phyloP scores from a whole-genome alignment of 2,113 vertebrate species.

The Papio anubis region DNA sequence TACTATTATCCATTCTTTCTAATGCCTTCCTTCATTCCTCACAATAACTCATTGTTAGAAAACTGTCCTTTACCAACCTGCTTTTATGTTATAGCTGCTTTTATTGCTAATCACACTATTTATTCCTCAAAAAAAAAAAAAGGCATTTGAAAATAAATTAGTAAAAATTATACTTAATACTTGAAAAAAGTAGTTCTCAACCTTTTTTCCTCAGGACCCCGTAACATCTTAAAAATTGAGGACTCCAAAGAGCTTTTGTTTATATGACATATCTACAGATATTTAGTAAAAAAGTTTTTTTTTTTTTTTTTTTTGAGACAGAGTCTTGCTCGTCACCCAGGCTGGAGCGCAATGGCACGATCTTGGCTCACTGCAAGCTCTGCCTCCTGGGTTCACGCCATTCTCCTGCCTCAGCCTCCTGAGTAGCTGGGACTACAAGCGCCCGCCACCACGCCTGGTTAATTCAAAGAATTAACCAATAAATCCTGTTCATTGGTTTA shows the following conservation, averaged over 20 bases:
- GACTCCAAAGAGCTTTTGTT: neutral
- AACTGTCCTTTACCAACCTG: neutral
- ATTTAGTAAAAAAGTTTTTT: neutral
- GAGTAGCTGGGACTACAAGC: too few relatives aligned
- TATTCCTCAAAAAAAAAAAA: neutral
- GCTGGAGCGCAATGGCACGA: too few relatives aligned
- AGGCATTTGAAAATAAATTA: neutral
- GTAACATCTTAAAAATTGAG: conserved; percentile 1
- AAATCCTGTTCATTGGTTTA: neutral
- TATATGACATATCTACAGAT: neutral
- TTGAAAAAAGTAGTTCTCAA: conserved; percentile 21
- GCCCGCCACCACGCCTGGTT: too few relatives aligned
- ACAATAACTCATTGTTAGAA: neutral
- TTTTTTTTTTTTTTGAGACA: too few relatives aligned
- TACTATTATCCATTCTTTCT: neutral
- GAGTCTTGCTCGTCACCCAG: too few relatives aligned
- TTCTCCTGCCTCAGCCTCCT: too few relatives aligned
- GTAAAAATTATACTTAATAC: neutral
- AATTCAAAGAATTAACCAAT: conserved; percentile 17
- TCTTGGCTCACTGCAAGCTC: too few relatives aligned
- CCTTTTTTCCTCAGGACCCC: neutral
- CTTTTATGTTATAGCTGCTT: neutral
- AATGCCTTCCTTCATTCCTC: neutral
- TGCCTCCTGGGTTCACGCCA: too few relatives aligned
- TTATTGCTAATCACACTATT: neutral